These are phyloP conservation scores for Muntiacus reevesi DNA, from an alignment of 2,113 vertebrate species.

Conservation along the genomic window DNA sequence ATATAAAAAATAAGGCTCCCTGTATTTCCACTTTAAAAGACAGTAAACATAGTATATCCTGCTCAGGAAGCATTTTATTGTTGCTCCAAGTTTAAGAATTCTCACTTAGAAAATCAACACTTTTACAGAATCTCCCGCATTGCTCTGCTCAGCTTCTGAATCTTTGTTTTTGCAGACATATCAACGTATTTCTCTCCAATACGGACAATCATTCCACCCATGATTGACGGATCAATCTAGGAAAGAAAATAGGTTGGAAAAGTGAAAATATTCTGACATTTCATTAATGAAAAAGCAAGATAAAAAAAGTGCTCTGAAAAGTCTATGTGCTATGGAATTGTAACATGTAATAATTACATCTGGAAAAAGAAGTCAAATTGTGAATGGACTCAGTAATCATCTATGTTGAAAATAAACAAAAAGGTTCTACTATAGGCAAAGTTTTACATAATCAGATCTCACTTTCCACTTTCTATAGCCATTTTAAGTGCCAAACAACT, in stretches of 20 bases:
- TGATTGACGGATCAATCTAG: slow-evolving; percentile 90
- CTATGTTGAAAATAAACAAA: not conserved
- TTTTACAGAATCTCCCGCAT: slow-evolving; percentile 84
- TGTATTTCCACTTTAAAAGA: not conserved
- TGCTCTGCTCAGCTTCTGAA: slow-evolving; percentile 92
- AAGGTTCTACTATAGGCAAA: not conserved
- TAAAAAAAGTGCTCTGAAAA: not conserved
- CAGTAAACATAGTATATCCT: not conserved
- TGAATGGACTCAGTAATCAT: not conserved
- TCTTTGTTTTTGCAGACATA: slow-evolving; percentile 96
- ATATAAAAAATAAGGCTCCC: not conserved
- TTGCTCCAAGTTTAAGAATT: slow-evolving; percentile 1
- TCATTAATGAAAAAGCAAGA: not conserved
- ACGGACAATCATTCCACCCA: slow-evolving; percentile 97
- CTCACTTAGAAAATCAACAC: not conserved
- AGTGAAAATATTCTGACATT: not conserved
- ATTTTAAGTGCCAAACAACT: not conserved
- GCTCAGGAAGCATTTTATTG: slow-evolving; percentile 75
- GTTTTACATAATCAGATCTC: not conserved
- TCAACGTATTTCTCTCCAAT: slow-evolving; percentile 96
- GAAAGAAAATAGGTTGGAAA: not conserved
- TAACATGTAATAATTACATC: not conserved
- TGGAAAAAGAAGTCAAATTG: not conserved
- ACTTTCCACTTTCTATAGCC: not conserved
- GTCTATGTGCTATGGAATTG: not conserved